Percentiles rank a stretch among this genome's conserved stretches.
These are phyloP conservation scores for Leptestheria dahalacensis DNA, from an alignment of 1,140 invertebrate genomes.

Conservation along the genomic window DNA sequence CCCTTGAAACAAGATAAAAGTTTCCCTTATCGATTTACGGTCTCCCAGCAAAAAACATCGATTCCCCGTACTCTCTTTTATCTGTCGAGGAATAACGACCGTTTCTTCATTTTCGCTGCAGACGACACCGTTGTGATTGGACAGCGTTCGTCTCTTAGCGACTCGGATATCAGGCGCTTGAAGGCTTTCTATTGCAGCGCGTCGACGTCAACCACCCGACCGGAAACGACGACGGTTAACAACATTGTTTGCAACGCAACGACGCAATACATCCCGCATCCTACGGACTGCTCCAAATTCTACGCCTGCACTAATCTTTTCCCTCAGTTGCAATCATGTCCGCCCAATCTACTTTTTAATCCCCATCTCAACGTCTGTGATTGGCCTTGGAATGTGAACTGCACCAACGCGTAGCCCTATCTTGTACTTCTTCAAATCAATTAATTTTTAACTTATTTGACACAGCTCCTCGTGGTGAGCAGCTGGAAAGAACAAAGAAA, in stretches of 20 bases:
- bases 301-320: neutral
- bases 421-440: no score
- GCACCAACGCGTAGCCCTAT: neutral
- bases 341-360: constrained; percentile 1
- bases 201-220: neutral
- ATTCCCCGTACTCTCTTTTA: no score
- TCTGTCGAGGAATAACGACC: no score
- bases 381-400: neutral
- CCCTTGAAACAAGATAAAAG: neutral
- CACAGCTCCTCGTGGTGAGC: no score
- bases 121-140: neutral
- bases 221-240: neutral
- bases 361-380: constrained; percentile 3
- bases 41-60: no score
- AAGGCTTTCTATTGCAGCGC: neutral
- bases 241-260: neutral
- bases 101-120: no score
- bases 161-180: constrained; percentile 2
- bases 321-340: neutral
- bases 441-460: no score
- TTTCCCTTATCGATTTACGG: no score
- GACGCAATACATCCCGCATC: constrained; percentile 4
- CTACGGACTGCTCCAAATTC: neutral
- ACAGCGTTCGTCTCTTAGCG: constrained; percentile 5
- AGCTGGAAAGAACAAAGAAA: no score